phyloP scores from a whole-genome alignment of 2,888 invertebrate genomes.

The Syrista parreyssii region DNA sequence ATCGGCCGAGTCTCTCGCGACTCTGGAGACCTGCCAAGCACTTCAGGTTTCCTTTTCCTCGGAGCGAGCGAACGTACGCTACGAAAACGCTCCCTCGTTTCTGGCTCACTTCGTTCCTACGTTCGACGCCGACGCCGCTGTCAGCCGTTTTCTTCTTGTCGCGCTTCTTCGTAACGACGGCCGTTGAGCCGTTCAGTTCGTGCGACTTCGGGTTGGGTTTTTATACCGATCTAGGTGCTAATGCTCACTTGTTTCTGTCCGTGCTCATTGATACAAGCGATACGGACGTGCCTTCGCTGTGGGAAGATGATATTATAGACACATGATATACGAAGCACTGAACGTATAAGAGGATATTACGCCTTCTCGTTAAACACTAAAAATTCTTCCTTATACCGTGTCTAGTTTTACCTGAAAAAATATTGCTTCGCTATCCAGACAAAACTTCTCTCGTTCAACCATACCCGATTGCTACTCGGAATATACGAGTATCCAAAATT shows the following conservation, averaged over 20 bases:
- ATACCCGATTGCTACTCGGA: neutral
- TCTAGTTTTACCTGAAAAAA: neutral
- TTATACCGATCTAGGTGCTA: neutral
- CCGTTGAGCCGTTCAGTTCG: slow-evolving; percentile 41
- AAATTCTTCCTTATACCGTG: neutral
- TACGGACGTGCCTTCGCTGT: neutral
- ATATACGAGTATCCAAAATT: neutral
- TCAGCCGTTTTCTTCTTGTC: neutral
- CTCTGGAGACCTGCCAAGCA: slow-evolving; percentile 45
- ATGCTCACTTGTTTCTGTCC: neutral
- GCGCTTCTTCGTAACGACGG: neutral
- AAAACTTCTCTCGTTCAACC: neutral
- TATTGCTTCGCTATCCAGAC: neutral
- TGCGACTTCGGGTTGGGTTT: neutral
- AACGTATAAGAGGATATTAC: neutral
- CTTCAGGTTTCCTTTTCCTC: slow-evolving; percentile 31
- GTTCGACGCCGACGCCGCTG: neutral
- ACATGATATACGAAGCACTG: neutral
- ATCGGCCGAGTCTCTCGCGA: slow-evolving; percentile 21
- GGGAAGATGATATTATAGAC: neutral
- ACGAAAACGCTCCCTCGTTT: neutral
- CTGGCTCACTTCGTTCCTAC: neutral
- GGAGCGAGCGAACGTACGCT: neutral
- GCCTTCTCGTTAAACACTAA: neutral
- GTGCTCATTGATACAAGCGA: neutral